Evolutionary conservation across 2,888 invertebrate genomes (phyloP), one percentile per base, ranked within the genome.

Genomic region (Pollenia labialis): DNA sequence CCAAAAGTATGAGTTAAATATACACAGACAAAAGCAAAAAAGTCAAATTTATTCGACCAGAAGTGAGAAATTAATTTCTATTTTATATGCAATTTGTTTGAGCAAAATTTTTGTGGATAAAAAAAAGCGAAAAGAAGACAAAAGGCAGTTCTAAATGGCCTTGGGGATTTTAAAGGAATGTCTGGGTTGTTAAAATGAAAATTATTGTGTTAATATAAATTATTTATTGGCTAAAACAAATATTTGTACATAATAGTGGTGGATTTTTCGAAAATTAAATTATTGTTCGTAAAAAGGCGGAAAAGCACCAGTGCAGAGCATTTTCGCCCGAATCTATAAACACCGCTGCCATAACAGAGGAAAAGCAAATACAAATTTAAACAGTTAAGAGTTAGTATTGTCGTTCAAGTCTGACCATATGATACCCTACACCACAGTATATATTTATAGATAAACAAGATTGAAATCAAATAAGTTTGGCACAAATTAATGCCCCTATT

Each of bases 51-150:
- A 80, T 75, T 80, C 79, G 54, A 68, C 66, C 79, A 83, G 87
- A 84, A 87, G 87, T 87, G 87, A 87, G 87, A 87, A 87, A 87
- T 84, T 87, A 87, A 87, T 87, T 87, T 87, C 81, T 87, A 74
- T 87, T 84, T 87, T 81, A 74, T 77, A 84, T 87, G 84, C 87
- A 87, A 68, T 81, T 77, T 81, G 12, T 72, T 40, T 60, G 23
- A 58, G n/a, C 46, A 75, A 68, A 18, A 58, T 50, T 23, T 10
- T 44, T 14, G 18, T 50, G 48, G 23, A 14, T 6, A 11, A 4
- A 46, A 18, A 46, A 18, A 46, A 23, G 11, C 11, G 10, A 72
- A 72, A 32, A 62, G 14, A 62, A 42, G 54, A 74, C 52, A 82
- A 84, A 77, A 68, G 74, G 50, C 74, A 58, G 42, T 75, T 58